phyloP scores from a whole-genome alignment of 2,888 invertebrate genomes.

The Cremastinae sp. region DNA sequence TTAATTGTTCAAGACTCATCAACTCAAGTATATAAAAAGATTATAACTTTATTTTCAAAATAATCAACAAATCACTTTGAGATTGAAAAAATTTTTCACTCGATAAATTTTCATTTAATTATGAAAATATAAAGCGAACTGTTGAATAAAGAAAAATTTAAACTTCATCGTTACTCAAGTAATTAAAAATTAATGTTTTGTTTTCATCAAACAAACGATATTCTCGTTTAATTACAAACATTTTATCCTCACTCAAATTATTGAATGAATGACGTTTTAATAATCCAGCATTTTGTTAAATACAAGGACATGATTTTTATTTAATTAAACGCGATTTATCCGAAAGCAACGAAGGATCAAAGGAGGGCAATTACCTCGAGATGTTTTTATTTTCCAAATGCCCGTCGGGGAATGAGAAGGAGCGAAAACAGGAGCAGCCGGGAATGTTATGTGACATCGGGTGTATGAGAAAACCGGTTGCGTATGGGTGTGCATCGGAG shows the following conservation, averaged over 20 bases:
- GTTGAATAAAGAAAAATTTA: no score
- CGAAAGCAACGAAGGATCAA: conserved; percentile 1
- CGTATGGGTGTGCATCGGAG: conserved; percentile 35
- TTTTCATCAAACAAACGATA: no score
- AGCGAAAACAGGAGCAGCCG: conserved; percentile 43
- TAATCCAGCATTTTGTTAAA: conserved; percentile 3
- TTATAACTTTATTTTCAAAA: no score
- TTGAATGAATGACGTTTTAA: conserved; percentile 12
- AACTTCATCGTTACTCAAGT: no score
- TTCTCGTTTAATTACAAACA: no score
- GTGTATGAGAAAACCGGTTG: conserved; percentile 63
- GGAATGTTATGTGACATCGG: conserved; percentile 68
- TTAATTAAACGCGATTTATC: conserved; percentile 38
- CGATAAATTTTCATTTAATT: no score
- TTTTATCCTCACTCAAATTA: not conserved
- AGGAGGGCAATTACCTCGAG: conserved; percentile 46
- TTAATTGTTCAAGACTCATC: no score
- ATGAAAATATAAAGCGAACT: no score
- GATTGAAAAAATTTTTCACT: no score
- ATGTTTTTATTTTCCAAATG: conserved; percentile 50
- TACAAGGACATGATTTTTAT: conserved; percentile 19
- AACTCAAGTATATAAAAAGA: no score
- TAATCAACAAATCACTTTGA: no score
- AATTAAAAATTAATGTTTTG: no score
- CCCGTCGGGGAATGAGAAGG: conserved; percentile 37